Conservation (phyloP, 2,797 vertebrate species). For the Aeoliscus strigatus region DNA sequence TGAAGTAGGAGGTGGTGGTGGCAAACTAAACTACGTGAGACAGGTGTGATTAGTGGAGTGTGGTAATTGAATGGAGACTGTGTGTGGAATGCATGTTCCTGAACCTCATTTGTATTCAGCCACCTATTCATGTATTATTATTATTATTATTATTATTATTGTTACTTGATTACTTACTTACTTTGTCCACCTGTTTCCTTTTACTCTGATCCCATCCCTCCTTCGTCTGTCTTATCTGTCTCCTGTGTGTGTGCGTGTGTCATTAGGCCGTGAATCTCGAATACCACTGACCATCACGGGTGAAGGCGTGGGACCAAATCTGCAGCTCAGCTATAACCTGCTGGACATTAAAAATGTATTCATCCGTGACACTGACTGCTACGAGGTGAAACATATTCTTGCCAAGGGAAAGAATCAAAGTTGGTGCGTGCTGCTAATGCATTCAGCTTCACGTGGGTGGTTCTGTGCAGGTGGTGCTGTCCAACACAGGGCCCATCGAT, state of each 20-base stretch:
- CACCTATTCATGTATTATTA: too few species aligned
- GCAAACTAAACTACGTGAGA: too few species aligned
- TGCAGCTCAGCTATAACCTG: slow-evolving; percentile 69
- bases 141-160: too few species aligned
- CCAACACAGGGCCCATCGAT: slow-evolving; percentile 80
- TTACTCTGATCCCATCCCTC: not conserved
- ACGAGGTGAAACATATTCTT: slow-evolving; percentile 75
- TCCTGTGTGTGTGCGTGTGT: slow-evolving; percentile 19
- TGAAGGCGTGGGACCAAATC: slow-evolving; percentile 78
- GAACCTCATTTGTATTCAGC: too few species aligned
- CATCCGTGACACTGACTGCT: slow-evolving; percentile 68
- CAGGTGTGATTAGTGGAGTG: too few species aligned
- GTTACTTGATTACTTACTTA: not conserved
- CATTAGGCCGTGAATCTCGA: slow-evolving; percentile 74
- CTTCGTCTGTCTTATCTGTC: slow-evolving; percentile 5
- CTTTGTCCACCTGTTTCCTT: not conserved
- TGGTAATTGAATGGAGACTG: too few species aligned
- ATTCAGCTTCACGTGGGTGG: not conserved
- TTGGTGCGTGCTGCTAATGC: not conserved
- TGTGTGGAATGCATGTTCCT: too few species aligned
- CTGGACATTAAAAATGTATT: slow-evolving; percentile 79
- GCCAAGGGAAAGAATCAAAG: not conserved
- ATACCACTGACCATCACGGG: slow-evolving; percentile 79
- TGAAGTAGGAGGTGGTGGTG: too few species aligned
- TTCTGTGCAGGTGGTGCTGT: slow-evolving; percentile 74